Evolutionary conservation across 2,797 vertebrate genomes (phyloP), one percentile per base, ranked within the genome.

Genomic region (Lophura swinhoii): DNA sequence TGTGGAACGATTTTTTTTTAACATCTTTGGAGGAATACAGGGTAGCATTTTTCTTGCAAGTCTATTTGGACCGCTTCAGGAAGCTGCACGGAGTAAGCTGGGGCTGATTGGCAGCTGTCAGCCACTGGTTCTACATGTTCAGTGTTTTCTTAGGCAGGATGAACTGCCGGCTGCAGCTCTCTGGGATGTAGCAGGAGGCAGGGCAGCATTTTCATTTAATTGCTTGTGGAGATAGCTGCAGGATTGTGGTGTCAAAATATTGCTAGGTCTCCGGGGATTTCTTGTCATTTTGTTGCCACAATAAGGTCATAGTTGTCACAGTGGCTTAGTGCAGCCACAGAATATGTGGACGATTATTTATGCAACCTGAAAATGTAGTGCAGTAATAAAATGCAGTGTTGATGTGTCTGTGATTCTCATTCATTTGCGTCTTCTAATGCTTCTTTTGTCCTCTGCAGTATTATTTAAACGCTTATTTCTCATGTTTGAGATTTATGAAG

Each of bases 211-310:
- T 94, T 69, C 83, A 59, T 91, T 93, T 95, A 95, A 94, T 96
- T 95, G 92, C 91, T 78, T 84, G 33, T 62, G 82, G 83, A 93
- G 88, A 95, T 93, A 67, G 91, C 94, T 90, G 73, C 91, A 96
- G 91, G 94, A 93, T 88, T 96, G 84, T 76, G 66, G 70, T 93
- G 90, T 96, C 96, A 91, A 95, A 94, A 91, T 66, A 91, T 46
- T 93, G 88, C 90, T 88, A 56, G 91, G 74, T 93, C 84, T 93
- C 60, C 0, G 1, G 63, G 84, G 92, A 94, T 96, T 95, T 95
- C 84, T 92, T 96, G 94, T 80, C 83, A 77, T 96, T 95, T 92
- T 95, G 87, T 95, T 96, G 94, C 87, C 95, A 95, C 84, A 93
- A 76, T 97, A 91, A 93, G 95, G 92, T 95, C 96, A 90, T 46